Evolutionary conservation across 2,888 invertebrate genomes (phyloP).

Genomic region (Aricia artaxerxes): DNA sequence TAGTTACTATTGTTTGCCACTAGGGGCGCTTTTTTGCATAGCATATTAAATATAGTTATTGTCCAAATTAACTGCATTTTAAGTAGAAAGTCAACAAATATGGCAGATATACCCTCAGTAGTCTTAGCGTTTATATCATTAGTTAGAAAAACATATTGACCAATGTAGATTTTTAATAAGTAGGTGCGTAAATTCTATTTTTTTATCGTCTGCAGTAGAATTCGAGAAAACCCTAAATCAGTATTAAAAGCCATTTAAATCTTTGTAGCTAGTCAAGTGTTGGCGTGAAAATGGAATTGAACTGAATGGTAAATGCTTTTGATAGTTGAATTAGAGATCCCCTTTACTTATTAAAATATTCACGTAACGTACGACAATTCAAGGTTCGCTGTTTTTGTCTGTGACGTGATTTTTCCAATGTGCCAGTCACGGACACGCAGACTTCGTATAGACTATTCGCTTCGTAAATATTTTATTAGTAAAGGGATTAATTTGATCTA

Average conservation of each 20-base stretch:
- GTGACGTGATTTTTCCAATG: too few relatives aligned
- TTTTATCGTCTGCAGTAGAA: conserved; percentile 32
- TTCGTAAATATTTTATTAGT: neutral
- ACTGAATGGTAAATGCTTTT: conserved; percentile 5
- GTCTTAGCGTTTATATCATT: conserved; percentile 18
- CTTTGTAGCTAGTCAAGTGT: conserved; percentile 25
- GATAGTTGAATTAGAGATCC: neutral
- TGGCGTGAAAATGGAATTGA: conserved; percentile 2
- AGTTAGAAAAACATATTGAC: conserved; percentile 36
- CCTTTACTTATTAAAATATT: too few relatives aligned
- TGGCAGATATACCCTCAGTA: neutral
- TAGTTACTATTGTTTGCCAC: neutral
- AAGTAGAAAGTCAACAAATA: neutral
- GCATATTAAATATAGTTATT: too few relatives aligned
- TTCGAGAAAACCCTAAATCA: conserved; percentile 22
- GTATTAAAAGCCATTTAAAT: conserved; percentile 30
- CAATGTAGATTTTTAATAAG: conserved; percentile 39
- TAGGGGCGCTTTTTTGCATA: neutral
- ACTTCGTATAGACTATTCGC: too few relatives aligned
- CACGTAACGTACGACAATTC: too few relatives aligned
- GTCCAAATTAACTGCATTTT: neutral
- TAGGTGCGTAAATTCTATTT: conserved; percentile 39
- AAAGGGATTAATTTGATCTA: neutral
- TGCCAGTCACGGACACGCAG: too few relatives aligned
- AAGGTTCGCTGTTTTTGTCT: too few relatives aligned